Evolutionary conservation across 30 jellyfish, hydroid and myxozoan species (phyloP), one percentile per base, ranked within the genome.

Genomic region (Cassiopea xamachana): DNA sequence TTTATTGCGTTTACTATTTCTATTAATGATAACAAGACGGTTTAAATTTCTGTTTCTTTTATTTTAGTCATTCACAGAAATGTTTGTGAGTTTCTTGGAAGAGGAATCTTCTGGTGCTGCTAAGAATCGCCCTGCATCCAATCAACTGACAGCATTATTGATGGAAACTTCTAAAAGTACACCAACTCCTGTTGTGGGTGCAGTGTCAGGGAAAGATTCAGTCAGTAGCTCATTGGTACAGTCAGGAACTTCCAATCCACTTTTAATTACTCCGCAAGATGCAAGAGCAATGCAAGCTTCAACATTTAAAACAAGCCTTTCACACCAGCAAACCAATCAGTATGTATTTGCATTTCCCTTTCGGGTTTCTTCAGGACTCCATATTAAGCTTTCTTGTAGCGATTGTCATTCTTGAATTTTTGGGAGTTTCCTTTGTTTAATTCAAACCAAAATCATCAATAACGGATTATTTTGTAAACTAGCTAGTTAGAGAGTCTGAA

Each of bases 31-130:
- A 27, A 27, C 39, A 27, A 27, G 39, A 27, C 39, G 39, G 39
- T 27, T 67, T 67, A 16, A 67, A 5, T 14, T 7, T 19, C 19
- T 55, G 12, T 55, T 74, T 2, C 15, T 68, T 75, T 16, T 45
- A 47, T 79, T 87, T 13, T 81, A 94, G 98, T 94, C 98, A 43
- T 94, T 94, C 69, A 77, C 98, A 6, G 98, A 94, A 77, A 75
- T 91, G 94, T 94, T 94, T 88, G 98, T 94, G 46, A 90, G 91
- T 47, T 94, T 94, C 89, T 80, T 94, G 90, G 98, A 94, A 83
- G 91, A 91, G 64, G 98, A 94, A 84, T 89, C 98, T n/a, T 75
- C 90, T n/a, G 81, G 81, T 7, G 91, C 68, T 59, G 70, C 47
- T 60, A 72, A 79, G 87, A 77, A 62, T 58, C 87, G 93, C 72